Evolutionary conservation across 2,113 vertebrate genomes (phyloP), one percentile per base, ranked within the genome.

Genomic region (Crypturellus undulatus): DNA sequence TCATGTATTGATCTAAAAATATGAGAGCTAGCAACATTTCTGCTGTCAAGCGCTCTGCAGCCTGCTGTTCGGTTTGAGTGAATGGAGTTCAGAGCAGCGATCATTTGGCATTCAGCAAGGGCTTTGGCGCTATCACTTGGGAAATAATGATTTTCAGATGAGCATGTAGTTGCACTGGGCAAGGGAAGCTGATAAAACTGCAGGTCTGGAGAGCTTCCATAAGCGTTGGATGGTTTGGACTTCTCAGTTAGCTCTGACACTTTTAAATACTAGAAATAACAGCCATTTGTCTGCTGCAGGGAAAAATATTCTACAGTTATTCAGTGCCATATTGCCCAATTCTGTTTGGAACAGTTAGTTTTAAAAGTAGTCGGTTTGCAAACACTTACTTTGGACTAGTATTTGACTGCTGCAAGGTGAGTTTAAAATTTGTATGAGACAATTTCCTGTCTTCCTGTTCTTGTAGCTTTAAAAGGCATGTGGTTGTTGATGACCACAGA

Each of bases 1-100:
- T 94, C 96, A 68, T 84, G 65, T 94, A 76, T 96, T 88, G 84
- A 91, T 90, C 91, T 94, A 96, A 94, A 87, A 95, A 93, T 96
- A 92, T 78, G 93, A 96, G 71, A 73, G 93, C 93, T 94, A 95
- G 80, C 91, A 92, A 34, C 51, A 1, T 89, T 93, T 90, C 76
- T 93, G 47, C 94, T 91, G 77, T 96, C 72, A 16, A 62, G 90
- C 91, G 84, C 94, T 76, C 77, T 79, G 70, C 96, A 40, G 77
- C 58, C 56, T 70, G 69, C 92, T 95, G 54, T 42, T 59, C 78
- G 6, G 65, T 58, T 56, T 18, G n/a, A 72, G 70, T 92, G 93
- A 73, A 78, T 62, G 91, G 82, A 82, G 88, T 88, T 90, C 6
- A 5, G 81, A 90, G 75, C 79, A 80, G 79, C 0, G 0, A 34